Evolutionary conservation across 2,113 vertebrate genomes (phyloP), one percentile per base, ranked within the genome.

Genomic region (Aegypius monachus): DNA sequence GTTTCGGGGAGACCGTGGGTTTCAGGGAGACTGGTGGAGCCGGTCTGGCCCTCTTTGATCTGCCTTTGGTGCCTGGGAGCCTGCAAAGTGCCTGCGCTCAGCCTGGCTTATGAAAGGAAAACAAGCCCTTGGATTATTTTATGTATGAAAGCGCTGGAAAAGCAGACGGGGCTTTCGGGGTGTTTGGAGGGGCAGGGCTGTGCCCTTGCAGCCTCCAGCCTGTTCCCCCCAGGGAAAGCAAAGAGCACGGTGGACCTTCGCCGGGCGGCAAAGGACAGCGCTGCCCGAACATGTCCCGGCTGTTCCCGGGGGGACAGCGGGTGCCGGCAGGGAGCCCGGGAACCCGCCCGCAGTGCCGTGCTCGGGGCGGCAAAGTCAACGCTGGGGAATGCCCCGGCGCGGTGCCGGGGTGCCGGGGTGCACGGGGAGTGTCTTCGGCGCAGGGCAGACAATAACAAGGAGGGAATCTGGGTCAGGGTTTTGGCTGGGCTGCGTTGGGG

Each of bases 391-490:
- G 95, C 16, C 48, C 84, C 43, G 17, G 90, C 25, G 5, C 22
- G 5, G 53, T 65, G 71, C 71, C 29, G 2, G 21, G 29, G 74
- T 13, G 91, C 93, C 17, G 17, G 23, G 72, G 48, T 29, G 50
- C 27, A 0, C 40, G 6, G 79, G 94, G 66, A 96, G 93, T 16
- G 87, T 45, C 79, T 80, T 10, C 26, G 47, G 67, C 9, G 5
- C 26, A 1, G 47, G 74, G 5, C 36, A 43, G 52, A 32, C 81
- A 91, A 95, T 48, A 10, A 91, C 94, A 87, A 5, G 79, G 58
- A 82, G 90, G 1, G 58, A 95, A 95, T 93, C 71, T 93, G 93
- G 96, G 96, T 93, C 96, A 95, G 66, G 65, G 56, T 74, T 77
- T 31, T 12, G 65, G 20, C 68, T 85, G 73, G 23, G 83, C 62